phyloP scores from a whole-genome alignment of 2,113 vertebrate genomes.

The Pterocles gutturalis region DNA sequence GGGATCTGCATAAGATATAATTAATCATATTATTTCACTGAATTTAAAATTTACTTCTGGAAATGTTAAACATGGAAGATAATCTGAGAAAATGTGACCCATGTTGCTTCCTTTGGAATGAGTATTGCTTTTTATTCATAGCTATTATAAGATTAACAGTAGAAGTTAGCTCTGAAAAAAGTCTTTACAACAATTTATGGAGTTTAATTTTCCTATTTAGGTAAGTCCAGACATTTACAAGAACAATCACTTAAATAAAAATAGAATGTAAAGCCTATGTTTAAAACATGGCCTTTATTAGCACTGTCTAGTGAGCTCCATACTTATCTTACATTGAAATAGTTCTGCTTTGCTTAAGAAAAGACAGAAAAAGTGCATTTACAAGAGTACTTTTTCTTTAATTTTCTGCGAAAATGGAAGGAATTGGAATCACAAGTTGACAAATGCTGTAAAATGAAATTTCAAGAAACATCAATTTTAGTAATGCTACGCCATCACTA shows the following conservation, averaged over 20 bases:
- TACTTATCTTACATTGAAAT: conserved; percentile 88
- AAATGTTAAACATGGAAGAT: neutral
- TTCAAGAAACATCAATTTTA: conserved; percentile 78
- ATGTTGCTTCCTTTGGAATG: conserved; percentile 17
- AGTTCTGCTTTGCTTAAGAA: conserved; percentile 89
- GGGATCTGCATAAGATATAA: neutral
- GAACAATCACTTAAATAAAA: conserved; percentile 75
- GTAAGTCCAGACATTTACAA: conserved; percentile 60
- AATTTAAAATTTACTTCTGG: neutral
- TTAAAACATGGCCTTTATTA: conserved; percentile 96
- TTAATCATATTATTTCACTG: neutral
- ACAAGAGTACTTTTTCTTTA: conserved; percentile 87
- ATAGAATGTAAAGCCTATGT: conserved; percentile 81
- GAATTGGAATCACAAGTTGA: conserved; percentile 83
- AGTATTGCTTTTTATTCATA: conserved; percentile 56
- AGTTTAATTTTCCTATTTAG: conserved; percentile 60
- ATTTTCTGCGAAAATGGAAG: conserved; percentile 83
- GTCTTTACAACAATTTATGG: conserved; percentile 45
- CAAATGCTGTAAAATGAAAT: conserved; percentile 81
- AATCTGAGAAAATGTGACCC: conserved; percentile 35
- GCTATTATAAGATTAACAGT: conserved; percentile 47
- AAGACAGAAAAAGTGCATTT: conserved; percentile 87
- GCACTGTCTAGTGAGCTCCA: conserved; percentile 84
- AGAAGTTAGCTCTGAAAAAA: conserved; percentile 43
- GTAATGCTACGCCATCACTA: conserved; percentile 79